A percentile compares a stretch with the other conserved stretches of the same genome.
These are phyloP conservation scores for Acanthurus leucopareius DNA, from an alignment of 2,797 vertebrate genomes.

Conservation along the genomic window DNA sequence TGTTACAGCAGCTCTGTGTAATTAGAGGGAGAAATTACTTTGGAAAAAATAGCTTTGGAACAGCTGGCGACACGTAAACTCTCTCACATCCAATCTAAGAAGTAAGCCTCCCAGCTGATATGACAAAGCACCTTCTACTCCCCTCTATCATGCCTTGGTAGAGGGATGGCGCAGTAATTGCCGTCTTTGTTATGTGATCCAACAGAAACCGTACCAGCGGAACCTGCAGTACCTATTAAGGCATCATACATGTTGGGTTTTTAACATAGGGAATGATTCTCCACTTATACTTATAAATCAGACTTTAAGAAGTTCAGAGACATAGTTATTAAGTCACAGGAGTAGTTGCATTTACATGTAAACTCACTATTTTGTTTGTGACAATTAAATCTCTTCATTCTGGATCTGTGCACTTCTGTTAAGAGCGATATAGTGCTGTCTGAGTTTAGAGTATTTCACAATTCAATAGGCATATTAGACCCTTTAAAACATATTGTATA, in stretches of 20 bases:
- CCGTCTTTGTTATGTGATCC: constrained; percentile 62
- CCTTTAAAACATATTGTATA: neutral
- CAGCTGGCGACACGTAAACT: constrained; percentile 79
- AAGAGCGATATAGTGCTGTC: neutral
- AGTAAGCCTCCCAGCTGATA: constrained; percentile 67
- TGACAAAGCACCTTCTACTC: constrained; percentile 47
- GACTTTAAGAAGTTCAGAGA: constrained; percentile 21
- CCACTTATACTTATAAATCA: neutral
- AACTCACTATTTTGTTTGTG: neutral
- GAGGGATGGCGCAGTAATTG: constrained; percentile 64
- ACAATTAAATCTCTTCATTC: neutral
- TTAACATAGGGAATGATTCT: constrained; percentile 27
- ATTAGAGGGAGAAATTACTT: constrained; percentile 87
- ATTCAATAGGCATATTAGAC: neutral
- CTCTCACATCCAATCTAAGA: constrained; percentile 75
- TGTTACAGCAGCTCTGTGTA: constrained; percentile 83
- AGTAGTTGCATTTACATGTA: constrained; percentile 12
- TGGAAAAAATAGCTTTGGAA: constrained; percentile 79
- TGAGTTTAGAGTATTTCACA: neutral
- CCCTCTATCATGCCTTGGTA: constrained; percentile 28
- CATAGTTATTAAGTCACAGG: constrained; percentile 11
- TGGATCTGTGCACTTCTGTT: neutral
- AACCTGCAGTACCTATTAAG: constrained; percentile 45
- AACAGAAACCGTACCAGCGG: constrained; percentile 30
- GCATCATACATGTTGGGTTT: constrained; percentile 50